Conservation (phyloP, 2,797 vertebrate species). For the Pantherophis vulpinus region DNA sequence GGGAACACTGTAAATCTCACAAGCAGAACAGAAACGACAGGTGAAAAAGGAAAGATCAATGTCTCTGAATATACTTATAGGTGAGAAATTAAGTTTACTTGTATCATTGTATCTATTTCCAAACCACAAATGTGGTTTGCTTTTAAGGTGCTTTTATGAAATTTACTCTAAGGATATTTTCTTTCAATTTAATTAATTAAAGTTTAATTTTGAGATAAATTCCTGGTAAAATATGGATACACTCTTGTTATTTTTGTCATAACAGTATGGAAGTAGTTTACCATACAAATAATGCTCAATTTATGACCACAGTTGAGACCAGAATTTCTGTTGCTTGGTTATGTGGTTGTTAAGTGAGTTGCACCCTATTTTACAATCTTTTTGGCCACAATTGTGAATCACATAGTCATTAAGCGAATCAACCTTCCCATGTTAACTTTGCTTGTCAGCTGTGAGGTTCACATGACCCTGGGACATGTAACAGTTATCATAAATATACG, state of each 20-base stretch:
- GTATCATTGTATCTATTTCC: background rate
- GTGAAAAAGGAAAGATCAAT: conserved; percentile 95
- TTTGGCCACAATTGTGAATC: background rate
- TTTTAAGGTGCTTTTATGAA: background rate
- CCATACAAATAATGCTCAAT: background rate
- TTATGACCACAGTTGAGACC: background rate
- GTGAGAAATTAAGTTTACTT: conserved; percentile 67
- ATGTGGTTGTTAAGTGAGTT: background rate
- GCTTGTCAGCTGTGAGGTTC: background rate
- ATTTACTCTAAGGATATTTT: background rate
- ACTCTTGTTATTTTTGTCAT: background rate
- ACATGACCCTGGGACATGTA: background rate
- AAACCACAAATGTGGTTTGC: background rate
- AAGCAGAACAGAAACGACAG: conserved; percentile 97
- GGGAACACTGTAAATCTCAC: conserved; percentile 98
- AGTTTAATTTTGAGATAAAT: background rate
- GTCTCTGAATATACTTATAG: conserved; percentile 95
- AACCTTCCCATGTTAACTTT: background rate
- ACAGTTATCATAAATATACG: background rate
- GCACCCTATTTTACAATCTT: background rate
- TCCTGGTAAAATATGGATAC: background rate
- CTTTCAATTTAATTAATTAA: background rate
- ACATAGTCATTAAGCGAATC: background rate
- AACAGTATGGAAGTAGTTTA: background rate
- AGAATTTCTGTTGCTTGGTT: background rate